Evolutionary conservation across 92 coral and sea anemone genomes (phyloP).

Genomic region (Chrysogorgia sp.): DNA sequence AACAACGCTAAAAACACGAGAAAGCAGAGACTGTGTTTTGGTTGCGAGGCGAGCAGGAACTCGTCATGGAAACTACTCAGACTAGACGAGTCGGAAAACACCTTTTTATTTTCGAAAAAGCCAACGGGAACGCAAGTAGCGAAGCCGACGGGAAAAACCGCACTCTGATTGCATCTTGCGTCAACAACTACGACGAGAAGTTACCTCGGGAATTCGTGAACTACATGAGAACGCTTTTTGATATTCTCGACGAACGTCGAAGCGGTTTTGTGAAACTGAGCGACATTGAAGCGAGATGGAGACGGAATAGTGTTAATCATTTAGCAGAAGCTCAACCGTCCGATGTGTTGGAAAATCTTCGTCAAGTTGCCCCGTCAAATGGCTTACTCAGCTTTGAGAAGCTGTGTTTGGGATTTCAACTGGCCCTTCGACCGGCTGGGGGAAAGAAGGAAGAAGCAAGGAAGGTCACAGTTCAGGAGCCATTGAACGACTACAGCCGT

Average conservation of each 20-base stretch:
- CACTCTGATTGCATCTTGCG: conserved; percentile 32
- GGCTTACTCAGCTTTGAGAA: conserved; percentile 85
- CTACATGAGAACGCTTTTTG: conserved; percentile 81
- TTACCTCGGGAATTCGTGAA: conserved; percentile 86
- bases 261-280: conserved; percentile 74
- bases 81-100: conserved; percentile 74
- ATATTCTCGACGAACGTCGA: conserved; percentile 78
- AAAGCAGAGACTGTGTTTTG: conserved; percentile 40
- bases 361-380: conserved; percentile 73
- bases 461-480: background rate
- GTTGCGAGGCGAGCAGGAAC: conserved; percentile 47
- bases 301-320: conserved; percentile 47
- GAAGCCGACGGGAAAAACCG: conserved; percentile 27
- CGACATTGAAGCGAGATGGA: conserved; percentile 89
- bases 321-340: conserved; percentile 35
- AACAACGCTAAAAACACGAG: conserved; percentile 5
- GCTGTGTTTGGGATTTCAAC: conserved; percentile 79
- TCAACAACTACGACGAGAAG: conserved; percentile 55
- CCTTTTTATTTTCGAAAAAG: conserved; percentile 69
- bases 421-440: conserved; percentile 61
- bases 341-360: conserved; percentile 76
- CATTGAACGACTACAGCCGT: background rate
- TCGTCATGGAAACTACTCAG: conserved; percentile 37
- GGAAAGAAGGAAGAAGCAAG: background rate
- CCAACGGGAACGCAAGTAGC: conserved; percentile 16